Evolutionary conservation across 2,797 vertebrate genomes (phyloP), one percentile per base, ranked within the genome.

Genomic region (Siniperca obscura): DNA sequence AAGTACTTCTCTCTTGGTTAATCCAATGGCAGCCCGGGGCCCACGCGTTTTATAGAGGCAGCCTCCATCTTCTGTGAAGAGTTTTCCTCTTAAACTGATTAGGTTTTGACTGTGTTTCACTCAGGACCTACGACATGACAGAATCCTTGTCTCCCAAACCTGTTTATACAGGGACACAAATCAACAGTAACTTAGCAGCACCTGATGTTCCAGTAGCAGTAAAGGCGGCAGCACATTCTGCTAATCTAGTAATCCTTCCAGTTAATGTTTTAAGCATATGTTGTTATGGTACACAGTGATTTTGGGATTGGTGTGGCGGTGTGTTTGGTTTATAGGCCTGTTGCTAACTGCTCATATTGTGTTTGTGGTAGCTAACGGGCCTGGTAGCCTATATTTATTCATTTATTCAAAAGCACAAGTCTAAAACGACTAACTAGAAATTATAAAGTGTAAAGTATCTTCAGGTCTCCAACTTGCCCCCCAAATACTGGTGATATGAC

Each of bases 1-100:
- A 91, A 92, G 94, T 91, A 86, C 80, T 80, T 95, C 96, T 97
- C 93, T 94, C 91, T 82, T 61, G 50, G 91, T 87, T 96, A 96
- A 97, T 95, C 96, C 93, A 92, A 81, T 60, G 48, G 93, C 89
- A 93, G 81, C 89, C 70, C 34, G 5, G 42, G 69, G 70, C 60
- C 71, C 81, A 66, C 21, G 14, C 27, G 1, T 64, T 88, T 85
- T 70, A 87, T 52, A 90, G 73, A 74, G 81, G 73, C 75, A 80
- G 60, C 65, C 80, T 71, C 75, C 30, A 38, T 74, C 38, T 77
- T 75, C 38, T 75, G 27, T 40, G 52, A 68, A 75, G 36, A 61
- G 57, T 57, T 88, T 72, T 64, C 44, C 5, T 57, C 27, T 62
- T 16, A 50, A 64, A 83, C n/a, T 22, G 14, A 74, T 84, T 52